A percentile compares a stretch with the other conserved stretches of the same genome.
phyloP scores from a whole-genome alignment of 2,888 invertebrate genomes.

The Synergus umbraculus region DNA sequence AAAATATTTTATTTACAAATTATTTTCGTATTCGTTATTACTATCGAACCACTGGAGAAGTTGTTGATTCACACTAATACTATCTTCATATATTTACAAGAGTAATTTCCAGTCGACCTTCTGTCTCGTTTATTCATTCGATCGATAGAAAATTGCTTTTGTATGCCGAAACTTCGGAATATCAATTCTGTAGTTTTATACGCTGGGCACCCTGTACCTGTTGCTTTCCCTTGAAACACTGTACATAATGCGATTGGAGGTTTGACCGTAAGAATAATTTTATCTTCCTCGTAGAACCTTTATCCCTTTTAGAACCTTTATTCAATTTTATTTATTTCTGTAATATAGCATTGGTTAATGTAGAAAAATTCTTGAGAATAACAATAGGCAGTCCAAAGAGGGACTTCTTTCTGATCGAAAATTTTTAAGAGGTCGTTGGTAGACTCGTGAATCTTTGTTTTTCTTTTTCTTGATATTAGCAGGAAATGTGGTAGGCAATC shows the following conservation, averaged over 20 bases:
- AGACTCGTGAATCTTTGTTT: background rate
- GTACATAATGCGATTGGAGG: constrained; percentile 9
- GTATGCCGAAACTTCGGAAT: constrained; percentile 26
- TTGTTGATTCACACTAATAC: background rate
- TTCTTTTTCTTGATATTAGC: constrained; percentile 46
- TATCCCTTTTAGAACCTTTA: background rate
- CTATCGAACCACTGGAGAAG: background rate
- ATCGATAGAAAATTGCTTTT: constrained; percentile 28
- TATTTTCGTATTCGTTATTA: background rate
- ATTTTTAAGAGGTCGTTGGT: background rate
- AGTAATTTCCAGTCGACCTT: background rate
- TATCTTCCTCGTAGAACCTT: background rate
- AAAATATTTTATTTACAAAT: background rate
- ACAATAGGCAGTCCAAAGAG: background rate
- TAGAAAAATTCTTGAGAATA: background rate
- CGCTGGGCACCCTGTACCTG: constrained; percentile 29
- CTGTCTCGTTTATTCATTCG: constrained; percentile 6
- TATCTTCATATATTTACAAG: background rate
- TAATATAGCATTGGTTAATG: background rate
- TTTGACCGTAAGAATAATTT: constrained; percentile 31
- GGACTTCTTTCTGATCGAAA: background rate
- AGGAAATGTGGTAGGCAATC: constrained; percentile 52
- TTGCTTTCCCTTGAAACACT: constrained; percentile 25
- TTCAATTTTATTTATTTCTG: background rate
- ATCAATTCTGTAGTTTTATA: constrained; percentile 28